Conservation (phyloP, 2,888 invertebrate genomes). For the Imbricaverruca yamaguchii region DNA sequence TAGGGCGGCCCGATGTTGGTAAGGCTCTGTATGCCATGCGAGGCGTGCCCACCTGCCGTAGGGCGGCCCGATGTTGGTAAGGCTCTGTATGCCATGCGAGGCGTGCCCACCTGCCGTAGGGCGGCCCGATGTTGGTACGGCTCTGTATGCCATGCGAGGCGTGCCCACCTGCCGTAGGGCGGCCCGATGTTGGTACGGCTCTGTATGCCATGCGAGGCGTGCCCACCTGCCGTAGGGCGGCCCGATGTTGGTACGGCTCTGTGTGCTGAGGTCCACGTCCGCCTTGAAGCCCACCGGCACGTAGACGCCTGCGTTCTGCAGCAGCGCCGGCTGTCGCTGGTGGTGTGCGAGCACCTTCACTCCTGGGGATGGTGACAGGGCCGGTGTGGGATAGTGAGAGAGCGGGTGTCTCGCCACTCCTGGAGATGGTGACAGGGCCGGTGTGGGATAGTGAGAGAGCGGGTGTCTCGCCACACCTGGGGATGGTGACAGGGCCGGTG, state of each 20-base stretch:
- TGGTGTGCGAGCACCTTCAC: slow-evolving; percentile 15
- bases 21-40: not conserved
- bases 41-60: not conserved
- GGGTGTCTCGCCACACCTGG: too few species aligned
- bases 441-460: too few species aligned
- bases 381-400: too few species aligned
- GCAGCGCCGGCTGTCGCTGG: slow-evolving; percentile 9
- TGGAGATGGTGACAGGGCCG: too few species aligned
- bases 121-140: not conserved
- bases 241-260: not conserved
- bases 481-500: too few species aligned
- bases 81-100: not conserved
- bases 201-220: not conserved
- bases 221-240: not conserved
- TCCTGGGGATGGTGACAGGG: not conserved
- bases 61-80: not conserved
- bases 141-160: not conserved
- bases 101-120: not conserved
- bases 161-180: not conserved
- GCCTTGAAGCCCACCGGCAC: slow-evolving; percentile 18
- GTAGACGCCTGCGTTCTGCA: slow-evolving; percentile 9
- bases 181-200: not conserved
- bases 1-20: not conserved
- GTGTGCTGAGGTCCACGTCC: not conserved
- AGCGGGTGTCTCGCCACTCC: too few species aligned